Conservation (phyloP, 2,797 vertebrate species). For the Uromys caudimaculatus region DNA sequence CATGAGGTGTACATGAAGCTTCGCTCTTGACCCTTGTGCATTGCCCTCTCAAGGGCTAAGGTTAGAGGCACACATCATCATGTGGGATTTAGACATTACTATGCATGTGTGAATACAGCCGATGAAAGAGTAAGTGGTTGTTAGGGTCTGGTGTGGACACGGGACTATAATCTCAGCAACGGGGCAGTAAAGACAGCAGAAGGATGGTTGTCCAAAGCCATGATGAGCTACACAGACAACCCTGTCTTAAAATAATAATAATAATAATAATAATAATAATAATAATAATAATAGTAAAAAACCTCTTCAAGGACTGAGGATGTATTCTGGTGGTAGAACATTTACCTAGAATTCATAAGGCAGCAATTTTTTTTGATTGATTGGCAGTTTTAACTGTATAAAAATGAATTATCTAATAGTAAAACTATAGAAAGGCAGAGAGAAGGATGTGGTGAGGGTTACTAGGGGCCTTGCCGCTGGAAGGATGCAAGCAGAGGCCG, state of each 20-base stretch:
- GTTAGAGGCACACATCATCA: too few species aligned
- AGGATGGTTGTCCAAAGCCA: not conserved
- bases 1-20: not conserved
- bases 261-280: too few species aligned
- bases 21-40: not conserved
- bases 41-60: not conserved
- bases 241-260: not conserved
- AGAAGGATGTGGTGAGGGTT: not conserved
- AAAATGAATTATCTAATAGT: not conserved
- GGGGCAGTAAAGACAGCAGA: not conserved
- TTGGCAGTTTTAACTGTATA: not conserved
- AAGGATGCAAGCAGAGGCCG: not conserved
- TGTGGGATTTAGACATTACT: not conserved
- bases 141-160: not conserved
- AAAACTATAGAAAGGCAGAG: not conserved
- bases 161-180: not conserved
- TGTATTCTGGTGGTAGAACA: not conserved
- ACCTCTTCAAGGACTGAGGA: not conserved
- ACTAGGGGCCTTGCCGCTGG: not conserved
- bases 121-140: not conserved
- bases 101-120: not conserved
- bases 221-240: not conserved
- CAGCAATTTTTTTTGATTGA: not conserved
- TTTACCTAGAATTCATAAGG: not conserved
- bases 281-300: not conserved